Percentiles rank a stretch among this genome's conserved stretches.
phyloP scores from a whole-genome alignment of 2,113 vertebrate genomes.

The Aramus guarauna region DNA sequence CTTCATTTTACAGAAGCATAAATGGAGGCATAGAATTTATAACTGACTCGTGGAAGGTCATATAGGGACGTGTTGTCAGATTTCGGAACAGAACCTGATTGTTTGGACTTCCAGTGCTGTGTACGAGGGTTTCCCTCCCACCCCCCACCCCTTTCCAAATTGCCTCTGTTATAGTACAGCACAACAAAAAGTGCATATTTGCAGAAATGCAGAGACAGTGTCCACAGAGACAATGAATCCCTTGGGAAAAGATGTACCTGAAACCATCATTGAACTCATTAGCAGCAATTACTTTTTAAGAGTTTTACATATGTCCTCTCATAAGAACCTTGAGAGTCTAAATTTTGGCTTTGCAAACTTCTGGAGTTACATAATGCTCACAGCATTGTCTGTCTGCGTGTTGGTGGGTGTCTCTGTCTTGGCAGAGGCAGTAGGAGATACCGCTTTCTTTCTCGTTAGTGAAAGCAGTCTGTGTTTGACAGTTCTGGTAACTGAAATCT shows the following conservation, averaged over 20 bases:
- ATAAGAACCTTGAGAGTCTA: neutral
- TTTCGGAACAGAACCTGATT: constrained; percentile 46
- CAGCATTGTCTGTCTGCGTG: neutral
- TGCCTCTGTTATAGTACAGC: neutral
- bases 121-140: neutral
- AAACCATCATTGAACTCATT: neutral
- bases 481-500: neutral
- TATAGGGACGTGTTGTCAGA: neutral
- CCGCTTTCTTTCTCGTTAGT: neutral
- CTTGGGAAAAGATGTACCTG: neutral
- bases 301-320: neutral
- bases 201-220: neutral
- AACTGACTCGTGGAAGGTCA: neutral
- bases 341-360: neutral
- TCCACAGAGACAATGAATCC: neutral
- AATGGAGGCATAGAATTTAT: neutral
- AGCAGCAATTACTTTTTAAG: neutral
- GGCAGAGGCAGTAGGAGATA: neutral
- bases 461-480: constrained; percentile 2
- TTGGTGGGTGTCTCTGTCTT: neutral
- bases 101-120: neutral
- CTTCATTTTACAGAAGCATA: neutral
- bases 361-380: neutral
- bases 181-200: neutral
- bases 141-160: neutral